Evolutionary conservation across 2,797 vertebrate genomes (phyloP), one percentile per base, ranked within the genome.

Genomic region (Phrynocephalus vlangalii): DNA sequence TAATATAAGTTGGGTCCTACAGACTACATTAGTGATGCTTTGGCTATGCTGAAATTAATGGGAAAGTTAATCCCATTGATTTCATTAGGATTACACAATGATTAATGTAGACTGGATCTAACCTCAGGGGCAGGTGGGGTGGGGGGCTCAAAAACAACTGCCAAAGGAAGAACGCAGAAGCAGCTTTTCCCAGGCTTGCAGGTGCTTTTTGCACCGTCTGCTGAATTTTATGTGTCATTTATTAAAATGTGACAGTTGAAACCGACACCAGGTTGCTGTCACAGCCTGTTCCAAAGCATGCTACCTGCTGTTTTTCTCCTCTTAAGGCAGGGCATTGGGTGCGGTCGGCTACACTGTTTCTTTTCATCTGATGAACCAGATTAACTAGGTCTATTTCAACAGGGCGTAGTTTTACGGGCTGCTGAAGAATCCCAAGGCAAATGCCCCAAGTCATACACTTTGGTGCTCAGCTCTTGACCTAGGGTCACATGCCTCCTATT

Each of bases 361-460:
- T 89, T 94, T 91, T 92, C 89, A 84, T 92, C 90, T 13, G 90
- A 91, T 87, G 91, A 95, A 95, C 93, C 91, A 94, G 95, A 93
- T 84, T 48, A 80, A 86, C 88, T 78, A 76, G 94, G 63, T 89
- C 11, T 1, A 1, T 88, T 95, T 95, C 91, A 94, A 86, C 89
- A 87, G 93, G 94, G 90, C 2, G 87, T 86, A 88, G 89, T 84
- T 73, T 38, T 56, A 60, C 86, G 79, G 7, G 26, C n/a, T 93
- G 76, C 92, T 91, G 86, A 91, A 90, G 87, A 88, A 38, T 85
- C 87, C 88, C 22, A 10, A 91, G 82, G 88, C 0, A 1, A 95
- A 70, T 79, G 84, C 87, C 83, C 73, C 88, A 77, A 91, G 92
- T 90, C 87, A 91, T 88, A 83, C 60, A 66, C 85, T 91, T 93